Evolutionary conservation across 1,140 invertebrate genomes (phyloP), one percentile per base, ranked within the genome.

Genomic region (Dendrolimus punctatus): DNA sequence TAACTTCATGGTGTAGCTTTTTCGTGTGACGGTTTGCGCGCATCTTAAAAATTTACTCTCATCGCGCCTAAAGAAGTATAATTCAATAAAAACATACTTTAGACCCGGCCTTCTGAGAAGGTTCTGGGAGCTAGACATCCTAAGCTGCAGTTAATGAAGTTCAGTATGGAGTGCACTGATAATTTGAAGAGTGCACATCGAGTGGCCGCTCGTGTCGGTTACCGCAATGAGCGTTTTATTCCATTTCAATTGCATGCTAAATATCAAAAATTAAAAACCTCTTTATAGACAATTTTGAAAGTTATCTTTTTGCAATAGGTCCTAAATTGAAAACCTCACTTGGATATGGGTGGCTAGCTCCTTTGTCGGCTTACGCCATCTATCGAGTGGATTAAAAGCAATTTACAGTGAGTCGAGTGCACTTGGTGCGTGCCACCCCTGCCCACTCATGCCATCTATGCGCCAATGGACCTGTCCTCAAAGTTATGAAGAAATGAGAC

Each of bases 321-420:
- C 46, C 23, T 40, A 51, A 56, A 46, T 56, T 8, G 40, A 48
- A 42, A 48, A 23, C 38, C 40, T 39, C 43, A 40, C 40, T 56
- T 37, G 49, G 49, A 40, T 55, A 40, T 39, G 49, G 51, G 55
- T 57, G 59, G 45, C 37, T 41, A 51, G 57, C 55, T 62, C 68
- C 66, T 71, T 76, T 72, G 70, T 66, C 69, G 64, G 65, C 53
- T 57, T 62, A 49, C 64, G 67, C 68, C 68, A 66, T 75, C 70
- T 71, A 70, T 74, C 62, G 64, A 81, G 74, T 73, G 75, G 75
- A 81, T 81, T 81, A 74, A 75, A 77, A 77, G 76, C 68, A 81
- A 81, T 81, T 81, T 76, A 63, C 76, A 62, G 66, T 56, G 59
- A 51, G 56, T 65, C 40, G 67, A 78, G 75, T 71, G 75, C 63